Base-by-base conservation (phyloP, 1,140 invertebrate species). In the Caenorhabditis brenneri region DNA sequence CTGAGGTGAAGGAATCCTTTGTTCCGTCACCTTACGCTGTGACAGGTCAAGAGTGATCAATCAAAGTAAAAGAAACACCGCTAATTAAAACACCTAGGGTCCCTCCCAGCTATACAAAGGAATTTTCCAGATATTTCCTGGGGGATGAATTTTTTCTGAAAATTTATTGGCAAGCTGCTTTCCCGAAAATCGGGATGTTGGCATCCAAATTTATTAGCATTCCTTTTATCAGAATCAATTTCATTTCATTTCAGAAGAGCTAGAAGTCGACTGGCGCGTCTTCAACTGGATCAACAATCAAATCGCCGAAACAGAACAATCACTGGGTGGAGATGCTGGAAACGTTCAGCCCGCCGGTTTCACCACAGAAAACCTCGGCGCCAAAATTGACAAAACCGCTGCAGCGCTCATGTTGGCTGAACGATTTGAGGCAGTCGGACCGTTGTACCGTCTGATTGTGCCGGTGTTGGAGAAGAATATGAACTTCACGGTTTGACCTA, bases 391-490 rank as follows among this genome's bases (percentile, higher is more conserved):
- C 91, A 91, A 94, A 51, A 96, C 95, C 88, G 94, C 95, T 0
- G 93, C 94, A 51, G 94, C 93, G 88, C 91, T 97, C 4, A 94
- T 96, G 87, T 94, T 94, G 88, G 95, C 95, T 2, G 96, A 98
- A 91, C 92, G 96, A 81, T 98, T 95, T 89, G 97, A 98, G 92
- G 92, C 96, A 31, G 92, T 97, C 1, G 95, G 95, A 0, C 94
- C 95, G 84, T 91, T 98, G 2, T 98, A 97, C 90, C 94, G 95
- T 81, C 93, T 98, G 19, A 94, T 96, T 58, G 93, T 97, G 87
- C 96, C 96, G 0, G 95, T 97, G 49, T 96, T 96, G 88, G 96
- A 98, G 91, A 93, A 93, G 51, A 93, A 94, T 85, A 93, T n/a
- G n/a, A n/a, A n/a, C 90, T 97, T 95, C 89, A 93, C 94, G 88